phyloP scores from a whole-genome alignment of 2,888 invertebrate species.

The Ceraclea dissimilis region DNA sequence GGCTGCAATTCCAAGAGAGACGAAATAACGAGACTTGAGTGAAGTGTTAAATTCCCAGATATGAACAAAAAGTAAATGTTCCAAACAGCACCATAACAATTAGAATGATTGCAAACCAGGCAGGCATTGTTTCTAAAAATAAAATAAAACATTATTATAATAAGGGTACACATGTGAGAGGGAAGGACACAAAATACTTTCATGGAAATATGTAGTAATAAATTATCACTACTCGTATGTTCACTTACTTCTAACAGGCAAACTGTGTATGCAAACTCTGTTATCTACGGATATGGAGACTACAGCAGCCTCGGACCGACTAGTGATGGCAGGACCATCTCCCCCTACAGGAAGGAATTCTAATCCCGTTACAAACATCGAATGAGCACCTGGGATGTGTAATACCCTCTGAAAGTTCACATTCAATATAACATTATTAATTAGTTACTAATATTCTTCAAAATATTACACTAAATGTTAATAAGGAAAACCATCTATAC shows the following conservation, averaged over 20 bases:
- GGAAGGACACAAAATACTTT: no score
- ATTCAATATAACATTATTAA: conserved; percentile 10
- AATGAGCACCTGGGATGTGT: conserved; percentile 79
- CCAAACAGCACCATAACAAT: conserved; percentile 69
- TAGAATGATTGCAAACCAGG: conserved; percentile 70
- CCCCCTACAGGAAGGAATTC: conserved; percentile 77
- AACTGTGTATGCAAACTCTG: conserved; percentile 80
- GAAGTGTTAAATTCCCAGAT: conserved; percentile 59
- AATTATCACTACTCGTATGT: no score
- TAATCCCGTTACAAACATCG: conserved; percentile 94
- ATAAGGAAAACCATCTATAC: background rate
- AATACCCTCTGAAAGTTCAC: conserved; percentile 60
- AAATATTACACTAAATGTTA: background rate
- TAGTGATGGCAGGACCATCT: conserved; percentile 65
- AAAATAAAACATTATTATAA: no score
- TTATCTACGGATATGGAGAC: conserved; percentile 95
- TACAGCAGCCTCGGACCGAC: conserved; percentile 77
- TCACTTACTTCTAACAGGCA: conserved; percentile 70
- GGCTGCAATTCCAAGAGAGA: no score
- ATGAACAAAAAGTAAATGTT: conserved; percentile 77
- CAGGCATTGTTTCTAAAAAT: conserved; percentile 68
- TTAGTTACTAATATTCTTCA: background rate
- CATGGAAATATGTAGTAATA: no score
- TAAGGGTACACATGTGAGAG: no score
- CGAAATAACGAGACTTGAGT: background rate